phyloP scores from a whole-genome alignment of 2,888 invertebrate genomes.

The Leuctra nigra region DNA sequence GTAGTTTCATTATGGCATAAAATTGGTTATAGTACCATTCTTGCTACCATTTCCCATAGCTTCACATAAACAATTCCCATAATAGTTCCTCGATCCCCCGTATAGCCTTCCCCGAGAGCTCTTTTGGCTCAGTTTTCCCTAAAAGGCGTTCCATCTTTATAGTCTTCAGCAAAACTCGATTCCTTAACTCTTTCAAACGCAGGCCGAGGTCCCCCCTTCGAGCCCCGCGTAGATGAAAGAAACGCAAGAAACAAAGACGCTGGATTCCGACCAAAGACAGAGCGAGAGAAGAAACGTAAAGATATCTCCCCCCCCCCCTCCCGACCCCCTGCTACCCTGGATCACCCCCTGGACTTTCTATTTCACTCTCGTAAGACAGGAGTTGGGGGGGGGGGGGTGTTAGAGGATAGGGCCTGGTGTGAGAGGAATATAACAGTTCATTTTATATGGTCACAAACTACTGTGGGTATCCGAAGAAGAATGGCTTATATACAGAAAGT shows the following conservation, averaged over 20 bases:
- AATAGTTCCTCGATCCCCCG: neutral
- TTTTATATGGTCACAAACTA: constrained; percentile 9
- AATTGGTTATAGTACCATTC: neutral
- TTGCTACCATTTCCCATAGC: neutral
- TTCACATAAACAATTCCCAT: constrained; percentile 8
- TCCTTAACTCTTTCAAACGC: constrained; percentile 9
- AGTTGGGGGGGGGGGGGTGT: neutral
- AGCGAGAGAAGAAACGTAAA: too few relatives aligned
- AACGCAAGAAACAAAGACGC: constrained; percentile 8
- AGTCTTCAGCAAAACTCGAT: neutral
- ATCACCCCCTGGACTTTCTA: constrained; percentile 10
- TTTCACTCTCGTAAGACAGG: neutral
- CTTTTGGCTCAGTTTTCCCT: neutral
- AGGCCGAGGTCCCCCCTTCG: neutral
- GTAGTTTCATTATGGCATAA: neutral
- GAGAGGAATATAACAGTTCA: constrained; percentile 6
- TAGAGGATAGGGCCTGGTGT: neutral
- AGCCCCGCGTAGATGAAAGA: constrained; percentile 6
- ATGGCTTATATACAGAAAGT: constrained; percentile 5
- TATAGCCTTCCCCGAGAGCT: too few relatives aligned
- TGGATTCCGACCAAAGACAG: too few relatives aligned
- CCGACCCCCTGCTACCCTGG: neutral
- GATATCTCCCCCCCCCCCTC: too few relatives aligned
- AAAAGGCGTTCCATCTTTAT: constrained; percentile 6
- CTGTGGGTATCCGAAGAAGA: neutral